Base-by-base conservation (phyloP, 64 coral and sea anemone genomes). In the Orbicella faveolata region DNA sequence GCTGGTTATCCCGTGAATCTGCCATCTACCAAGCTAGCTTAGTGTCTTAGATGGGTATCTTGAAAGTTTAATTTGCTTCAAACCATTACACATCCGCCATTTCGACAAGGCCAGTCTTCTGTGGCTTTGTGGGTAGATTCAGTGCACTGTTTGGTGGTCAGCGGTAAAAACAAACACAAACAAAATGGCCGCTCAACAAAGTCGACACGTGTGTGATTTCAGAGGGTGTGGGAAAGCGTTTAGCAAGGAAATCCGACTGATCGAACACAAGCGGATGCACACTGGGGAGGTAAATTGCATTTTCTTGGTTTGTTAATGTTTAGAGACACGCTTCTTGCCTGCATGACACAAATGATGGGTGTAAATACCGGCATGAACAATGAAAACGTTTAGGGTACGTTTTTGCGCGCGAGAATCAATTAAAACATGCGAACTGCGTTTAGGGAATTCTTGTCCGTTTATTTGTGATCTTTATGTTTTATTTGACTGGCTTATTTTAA, bases 251-350 rank as follows among this genome's bases (percentile, higher is more conserved):
- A 83, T 73, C 37, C 65, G 83, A 51, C 63, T 92, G 0, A 39
- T 78, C 55, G 90, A 92, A 63, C 90, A 92, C 63, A 67, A 87
- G 63, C 52, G 83, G 48, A 83, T 77, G 39, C 90, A 92, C 34
- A 92, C 90, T 72, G 90, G 90, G n/a, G 90, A 92, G 74, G 90
- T 92, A 87, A 74, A 37, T 9, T 3, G 30, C 3, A 0, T 77
- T 44, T 18, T 86, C 37, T 19, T 61, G 21, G 2, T 65, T 78
- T 66, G 6, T 35, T 81, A 9, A 19, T 21, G 18, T n/a, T 30
- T 54, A 52, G 44, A 33, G 36, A 36, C 12, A 23, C 4, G 21
- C 72, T 44, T 6, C 25, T 20, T 26, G 12, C 14, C 64, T 16
- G n/a, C 1, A 67, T 7, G 6, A 17, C 39, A 75, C n/a, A 61